Evolutionary conservation across 2,113 vertebrate genomes (phyloP), one percentile per base, ranked within the genome.

Genomic region (Dicentrarchus labrax): DNA sequence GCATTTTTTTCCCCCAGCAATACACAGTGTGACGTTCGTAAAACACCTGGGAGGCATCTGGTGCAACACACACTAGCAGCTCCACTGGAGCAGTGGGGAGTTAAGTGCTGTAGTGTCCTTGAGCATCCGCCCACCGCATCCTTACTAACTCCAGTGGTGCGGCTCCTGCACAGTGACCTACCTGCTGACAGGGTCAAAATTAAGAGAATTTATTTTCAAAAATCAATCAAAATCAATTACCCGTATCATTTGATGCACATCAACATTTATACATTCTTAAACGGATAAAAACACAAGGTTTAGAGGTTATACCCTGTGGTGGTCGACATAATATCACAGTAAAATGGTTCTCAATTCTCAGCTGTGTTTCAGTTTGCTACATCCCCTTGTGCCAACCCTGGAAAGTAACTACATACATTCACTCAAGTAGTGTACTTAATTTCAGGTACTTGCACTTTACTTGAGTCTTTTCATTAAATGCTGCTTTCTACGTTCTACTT

Each of bases 21-120:
- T 84, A 57, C 59, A 69, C 61, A 36, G 48, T 43, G 70, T 86
- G 67, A 86, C 1, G 56, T 72, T 82, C 21, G 67, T 75, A 38
- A 48, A 86, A 85, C 86, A 89, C 88, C 61, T 80, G 76, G 86
- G 79, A 83, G 66, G 66, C 69, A 56, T 56, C 17, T 36, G 53
- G 59, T 59, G 47, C 64, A 70, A 16, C 53, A 45, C 7, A 6
- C 61, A 84, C 61, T 48, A 62, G 51, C 56, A 62, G 82, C 54
- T 71, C 54, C 50, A 75, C 73, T 39, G 51, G 69, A 77, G 62
- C 83, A 59, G 62, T 22, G 22, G 43, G 60, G 19, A 65, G 69
- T 39, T 80, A 45, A 77, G 68, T n/a, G 43, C 21, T 64, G 60
- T 73, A 45, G 68, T 82, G 68, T 89, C 89, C 75, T 81, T 45